Evolutionary conservation across 1,140 invertebrate species (phyloP).

Genomic region (Anastrepha obliqua): DNA sequence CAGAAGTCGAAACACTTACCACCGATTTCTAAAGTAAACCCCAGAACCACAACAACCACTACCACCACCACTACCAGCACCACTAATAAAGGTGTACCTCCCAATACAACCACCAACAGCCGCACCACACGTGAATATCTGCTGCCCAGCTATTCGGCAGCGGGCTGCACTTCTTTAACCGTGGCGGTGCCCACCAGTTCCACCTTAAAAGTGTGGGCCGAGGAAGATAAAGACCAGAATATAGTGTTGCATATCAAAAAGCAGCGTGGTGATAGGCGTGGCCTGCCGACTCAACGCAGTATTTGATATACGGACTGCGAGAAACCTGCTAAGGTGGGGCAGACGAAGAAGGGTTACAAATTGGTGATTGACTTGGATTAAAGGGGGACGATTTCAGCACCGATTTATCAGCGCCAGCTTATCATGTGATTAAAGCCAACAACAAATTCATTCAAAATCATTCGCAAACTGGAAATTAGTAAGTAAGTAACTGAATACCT

Average conservation of each 20-base stretch:
- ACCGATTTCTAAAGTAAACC: constrained; percentile 26
- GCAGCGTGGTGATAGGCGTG: background rate
- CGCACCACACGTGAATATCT: constrained; percentile 19
- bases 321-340: background rate
- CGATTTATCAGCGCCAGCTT: no score
- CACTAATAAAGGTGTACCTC: background rate
- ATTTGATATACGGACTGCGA: constrained; percentile 55
- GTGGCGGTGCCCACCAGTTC: constrained; percentile 47
- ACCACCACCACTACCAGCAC: constrained; percentile 50
- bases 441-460: no score
- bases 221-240: constrained; percentile 54
- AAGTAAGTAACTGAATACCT: no score
- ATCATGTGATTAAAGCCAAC: no score
- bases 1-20: background rate
- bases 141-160: background rate
- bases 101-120: constrained; percentile 5
- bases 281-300: background rate
- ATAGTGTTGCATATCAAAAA: constrained; percentile 51
- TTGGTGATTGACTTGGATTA: constrained; percentile 55
- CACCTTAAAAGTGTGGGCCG: constrained; percentile 55
- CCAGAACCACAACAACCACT: constrained; percentile 21
- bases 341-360: constrained; percentile 45
- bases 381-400: background rate
- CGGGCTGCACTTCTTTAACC: constrained; percentile 1
- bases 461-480: no score